Evolutionary conservation across 2,113 vertebrate genomes (phyloP).

Genomic region (Spermophilus dauricus): DNA sequence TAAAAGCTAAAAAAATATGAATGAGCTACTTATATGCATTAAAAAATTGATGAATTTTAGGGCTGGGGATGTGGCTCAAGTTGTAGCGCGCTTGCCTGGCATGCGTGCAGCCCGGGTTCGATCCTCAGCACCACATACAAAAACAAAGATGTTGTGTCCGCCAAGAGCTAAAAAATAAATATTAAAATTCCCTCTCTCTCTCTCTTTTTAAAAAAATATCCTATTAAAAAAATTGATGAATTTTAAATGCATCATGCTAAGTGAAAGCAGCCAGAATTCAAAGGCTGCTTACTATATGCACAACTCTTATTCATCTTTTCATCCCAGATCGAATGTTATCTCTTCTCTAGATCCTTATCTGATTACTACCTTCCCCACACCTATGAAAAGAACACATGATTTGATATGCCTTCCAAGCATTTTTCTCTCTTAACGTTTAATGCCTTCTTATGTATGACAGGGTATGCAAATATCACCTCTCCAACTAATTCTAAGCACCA

Average conservation of each 20-base stretch:
- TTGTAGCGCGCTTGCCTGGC: no score
- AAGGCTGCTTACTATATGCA: neutral
- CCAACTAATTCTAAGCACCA: neutral
- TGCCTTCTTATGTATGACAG: neutral
- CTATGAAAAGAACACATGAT: neutral
- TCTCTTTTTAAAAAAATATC: no score
- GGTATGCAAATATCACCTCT: neutral
- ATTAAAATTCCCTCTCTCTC: no score
- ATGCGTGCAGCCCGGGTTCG: no score
- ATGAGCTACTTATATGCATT: neutral
- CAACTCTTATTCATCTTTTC: neutral
- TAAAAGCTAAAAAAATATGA: neutral
- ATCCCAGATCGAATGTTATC: neutral
- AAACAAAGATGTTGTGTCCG: no score
- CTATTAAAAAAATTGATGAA: neutral
- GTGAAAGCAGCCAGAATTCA: neutral
- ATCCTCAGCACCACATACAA: no score
- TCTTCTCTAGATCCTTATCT: neutral
- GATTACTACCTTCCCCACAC: neutral
- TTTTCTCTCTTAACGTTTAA: neutral
- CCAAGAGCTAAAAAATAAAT: no score
- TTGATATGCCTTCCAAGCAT: neutral
- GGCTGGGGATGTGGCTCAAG: no score
- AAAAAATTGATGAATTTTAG: neutral
- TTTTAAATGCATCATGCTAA: neutral